Base-by-base conservation (phyloP, 1,140 invertebrate genomes). In the Rhynchophorus ferrugineus region DNA sequence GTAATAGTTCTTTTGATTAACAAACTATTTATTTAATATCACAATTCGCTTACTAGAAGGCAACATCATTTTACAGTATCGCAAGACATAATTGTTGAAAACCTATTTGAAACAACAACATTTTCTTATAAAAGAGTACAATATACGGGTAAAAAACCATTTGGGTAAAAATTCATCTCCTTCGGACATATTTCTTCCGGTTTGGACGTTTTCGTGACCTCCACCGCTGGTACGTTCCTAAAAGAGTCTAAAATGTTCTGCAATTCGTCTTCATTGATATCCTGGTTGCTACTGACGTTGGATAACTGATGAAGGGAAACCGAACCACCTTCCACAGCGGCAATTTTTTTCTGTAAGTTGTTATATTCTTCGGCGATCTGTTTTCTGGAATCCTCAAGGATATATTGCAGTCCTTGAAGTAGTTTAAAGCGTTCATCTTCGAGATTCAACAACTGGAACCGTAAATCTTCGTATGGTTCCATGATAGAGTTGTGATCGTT, bases 171-270 rank as follows among this genome's bases (percentile, higher is more conserved):
- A n/a, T n/a, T n/a, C n/a, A n/a, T n/a, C n/a, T n/a, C n/a, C n/a
- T n/a, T n/a, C n/a, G n/a, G n/a, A n/a, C n/a, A n/a, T n/a, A n/a
- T n/a, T n/a, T n/a, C n/a, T n/a, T n/a, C n/a, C n/a, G n/a, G n/a
- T n/a, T n/a, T n/a, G n/a, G n/a, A n/a, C n/a, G n/a, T n/a, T n/a
- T n/a, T n/a, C n/a, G n/a, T 17, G 9, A 34, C 22, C 33, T 17
- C 16, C 22, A 36, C 37, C 3, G 48, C 34, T 9, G 48, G 34
- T 22, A 51, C 9, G 44, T 53, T 56, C 3, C 24, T 44, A 33
- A 59, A 59, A 36, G 58, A 50, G 34, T 53, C 45, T 14, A 59
- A 43, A 24, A 59, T 56, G 29, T 44, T 49, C 7, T 59, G 49
- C 21, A 59, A 17, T 11, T 52, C 44, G 24, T 37, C 17, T 7